These are phyloP conservation scores for human (Homo sapiens) DNA, from an alignment of 2,113 vertebrate species.

Conservation along the genomic window DNA sequence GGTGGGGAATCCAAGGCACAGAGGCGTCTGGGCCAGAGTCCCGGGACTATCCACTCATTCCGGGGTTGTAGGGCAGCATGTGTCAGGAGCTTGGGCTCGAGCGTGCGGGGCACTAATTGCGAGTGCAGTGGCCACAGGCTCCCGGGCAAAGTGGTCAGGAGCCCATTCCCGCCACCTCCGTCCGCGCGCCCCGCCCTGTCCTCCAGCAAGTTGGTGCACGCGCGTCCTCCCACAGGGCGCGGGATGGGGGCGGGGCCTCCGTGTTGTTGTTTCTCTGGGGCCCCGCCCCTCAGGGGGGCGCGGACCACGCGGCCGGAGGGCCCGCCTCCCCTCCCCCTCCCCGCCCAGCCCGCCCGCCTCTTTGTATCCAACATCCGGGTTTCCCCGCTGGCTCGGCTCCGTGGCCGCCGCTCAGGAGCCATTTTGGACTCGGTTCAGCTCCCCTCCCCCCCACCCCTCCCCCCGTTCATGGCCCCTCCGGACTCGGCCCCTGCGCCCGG, in stretches of 20 bases:
- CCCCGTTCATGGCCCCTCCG: slow-evolving; percentile 76
- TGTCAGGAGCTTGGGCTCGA: not conserved
- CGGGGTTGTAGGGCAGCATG: not conserved
- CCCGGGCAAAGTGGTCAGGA: fast-evolving
- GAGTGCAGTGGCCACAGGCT: not conserved
- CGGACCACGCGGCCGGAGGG: slow-evolving; percentile 69
- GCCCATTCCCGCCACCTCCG: fast-evolving
- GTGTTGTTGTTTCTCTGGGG: slow-evolving; percentile 66
- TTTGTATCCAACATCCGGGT: slow-evolving; percentile 97
- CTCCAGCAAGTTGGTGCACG: fast-evolving
- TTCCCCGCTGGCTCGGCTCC: slow-evolving; percentile 86
- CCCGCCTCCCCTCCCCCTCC: slow-evolving; percentile 60
- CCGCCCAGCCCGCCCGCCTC: slow-evolving; percentile 78
- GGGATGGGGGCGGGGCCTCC: slow-evolving; percentile 59
- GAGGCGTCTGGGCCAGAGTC: not conserved
- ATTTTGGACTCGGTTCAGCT: slow-evolving; percentile 81
- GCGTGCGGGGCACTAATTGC: not conserved
- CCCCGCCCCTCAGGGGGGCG: slow-evolving; percentile 71
- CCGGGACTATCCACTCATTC: not conserved
- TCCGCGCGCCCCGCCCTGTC: fast-evolving
- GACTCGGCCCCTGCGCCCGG: slow-evolving; percentile 71
- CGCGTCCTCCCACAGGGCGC: not conserved
- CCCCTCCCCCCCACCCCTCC: slow-evolving; percentile 66
- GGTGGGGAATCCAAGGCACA: not conserved
- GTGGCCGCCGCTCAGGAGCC: slow-evolving; percentile 78